phyloP scores from a whole-genome alignment of 2,797 vertebrate genomes.

The Melanotaenia parkinsoni region DNA sequence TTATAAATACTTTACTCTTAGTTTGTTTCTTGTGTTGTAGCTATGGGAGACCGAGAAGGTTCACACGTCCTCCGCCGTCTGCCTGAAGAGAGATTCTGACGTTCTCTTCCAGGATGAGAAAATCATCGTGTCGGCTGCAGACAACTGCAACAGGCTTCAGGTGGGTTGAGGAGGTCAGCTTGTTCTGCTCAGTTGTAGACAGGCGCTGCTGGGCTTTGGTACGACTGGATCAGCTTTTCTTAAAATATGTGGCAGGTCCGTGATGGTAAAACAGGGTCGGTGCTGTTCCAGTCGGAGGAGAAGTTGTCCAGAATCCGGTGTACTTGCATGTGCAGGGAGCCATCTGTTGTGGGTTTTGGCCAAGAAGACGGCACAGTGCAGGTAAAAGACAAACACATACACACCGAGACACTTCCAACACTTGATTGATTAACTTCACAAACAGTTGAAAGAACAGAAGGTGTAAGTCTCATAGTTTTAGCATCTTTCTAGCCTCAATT shows the following conservation, averaged over 20 bases:
- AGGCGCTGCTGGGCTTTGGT: neutral
- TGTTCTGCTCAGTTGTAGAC: neutral
- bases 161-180: conserved; percentile 67
- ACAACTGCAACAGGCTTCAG: conserved; percentile 90
- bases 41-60: conserved; percentile 94
- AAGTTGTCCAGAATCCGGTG: conserved; percentile 86
- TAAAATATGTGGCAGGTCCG: conserved; percentile 82
- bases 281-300: conserved; percentile 84
- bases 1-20: neutral
- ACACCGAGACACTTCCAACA: neutral
- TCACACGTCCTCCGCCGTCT: conserved; percentile 88
- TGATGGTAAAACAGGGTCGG: conserved; percentile 81
- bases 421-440: neutral
- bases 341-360: conserved; percentile 83
- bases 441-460: neutral
- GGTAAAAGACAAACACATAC: conserved; percentile 71
- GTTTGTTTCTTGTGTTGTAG: conserved; percentile 71
- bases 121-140: conserved; percentile 87
- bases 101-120: conserved; percentile 84
- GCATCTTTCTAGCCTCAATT: neutral
- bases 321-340: conserved; percentile 84
- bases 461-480: too few relatives aligned
- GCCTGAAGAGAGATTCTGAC: conserved; percentile 91
- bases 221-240: neutral
- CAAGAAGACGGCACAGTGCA: conserved; percentile 84